Evolutionary conservation across 1,140 invertebrate species (phyloP).

Genomic region (Parasteatoda tepidariorum): DNA sequence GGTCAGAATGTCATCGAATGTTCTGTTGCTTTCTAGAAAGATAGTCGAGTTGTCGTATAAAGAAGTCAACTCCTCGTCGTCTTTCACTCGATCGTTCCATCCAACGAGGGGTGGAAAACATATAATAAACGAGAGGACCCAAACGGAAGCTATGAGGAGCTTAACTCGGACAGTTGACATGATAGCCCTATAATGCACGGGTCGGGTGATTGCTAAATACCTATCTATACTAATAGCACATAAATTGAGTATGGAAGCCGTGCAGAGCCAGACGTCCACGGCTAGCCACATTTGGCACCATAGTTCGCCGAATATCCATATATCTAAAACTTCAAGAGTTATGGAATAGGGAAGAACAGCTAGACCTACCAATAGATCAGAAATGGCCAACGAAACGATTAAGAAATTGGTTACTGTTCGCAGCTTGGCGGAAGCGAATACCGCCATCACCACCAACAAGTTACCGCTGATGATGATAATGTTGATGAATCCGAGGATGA

Average conservation of each 20-base stretch:
- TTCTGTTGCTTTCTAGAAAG: neutral
- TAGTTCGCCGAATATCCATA: slow-evolving; percentile 92
- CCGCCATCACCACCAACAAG: slow-evolving; percentile 90
- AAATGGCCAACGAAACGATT: slow-evolving; percentile 92
- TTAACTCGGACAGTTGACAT: slow-evolving; percentile 91
- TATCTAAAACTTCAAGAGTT: slow-evolving; percentile 85
- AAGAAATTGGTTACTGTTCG: slow-evolving; percentile 94
- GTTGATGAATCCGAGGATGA: slow-evolving; percentile 83
- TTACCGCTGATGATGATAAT: slow-evolving; percentile 87
- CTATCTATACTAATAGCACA: slow-evolving; percentile 84
- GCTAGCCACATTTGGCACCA: slow-evolving; percentile 95
- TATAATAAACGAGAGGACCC: slow-evolving; percentile 95
- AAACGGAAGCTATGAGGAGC: slow-evolving; percentile 87
- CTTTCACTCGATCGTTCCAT: slow-evolving; percentile 81
- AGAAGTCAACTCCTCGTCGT: slow-evolving; percentile 3
- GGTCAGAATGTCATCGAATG: neutral
- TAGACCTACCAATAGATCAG: slow-evolving; percentile 90
- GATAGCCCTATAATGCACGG: slow-evolving; percentile 90
- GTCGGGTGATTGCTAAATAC: slow-evolving; percentile 95
- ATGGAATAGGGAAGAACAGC: slow-evolving; percentile 92
- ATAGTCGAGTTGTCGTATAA: neutral
- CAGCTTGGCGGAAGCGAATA: slow-evolving; percentile 86
- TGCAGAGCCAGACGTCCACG: slow-evolving; percentile 96
- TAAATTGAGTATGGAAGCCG: slow-evolving; percentile 93
- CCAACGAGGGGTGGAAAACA: slow-evolving; percentile 96